Evolutionary conservation across 2,888 invertebrate species (phyloP), one percentile per base, ranked within the genome.

Genomic region (Ypsolopha sequella): DNA sequence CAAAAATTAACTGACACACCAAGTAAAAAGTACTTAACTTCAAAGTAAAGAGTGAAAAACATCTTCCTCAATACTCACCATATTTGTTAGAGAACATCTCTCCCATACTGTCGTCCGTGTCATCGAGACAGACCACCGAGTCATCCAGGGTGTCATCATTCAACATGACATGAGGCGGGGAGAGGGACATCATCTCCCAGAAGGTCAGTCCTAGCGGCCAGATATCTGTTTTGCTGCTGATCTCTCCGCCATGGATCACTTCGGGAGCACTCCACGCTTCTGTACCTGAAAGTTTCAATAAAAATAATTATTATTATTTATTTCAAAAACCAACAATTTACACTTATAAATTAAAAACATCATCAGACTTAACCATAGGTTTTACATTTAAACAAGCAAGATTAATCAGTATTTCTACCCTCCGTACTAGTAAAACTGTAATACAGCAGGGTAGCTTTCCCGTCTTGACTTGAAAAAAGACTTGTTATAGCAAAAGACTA

Each of bases 231-330:
- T 93, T 94, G 59, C 79, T 80, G 4, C 91, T 90, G 49, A 95
- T 89, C 14, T 88, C 73, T 7, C 86, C 88, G 47, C 90, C 89
- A 7, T 74, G 63, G 13, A 94, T 73, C 7, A 93, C 88, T 87
- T 96, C 96, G 0, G 95, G 94, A 0, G 95, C 91, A 60, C 89
- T 90, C 95, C 95, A 96, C 10, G 91, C 86, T 60, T 89, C 87
- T 0, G 95, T 95, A 6, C 95, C 95, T 89, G 59, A 0, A 56
- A 47, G 6, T n/a, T n/a, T n/a, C n/a, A n/a, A n/a, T n/a, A n/a
- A n/a, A n/a, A n/a, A n/a, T n/a, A n/a, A n/a, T n/a, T n/a, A n/a
- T n/a, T n/a, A n/a, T n/a, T n/a, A n/a, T n/a, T n/a, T n/a, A n/a
- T n/a, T n/a, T n/a, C n/a, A n/a, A n/a, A n/a, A n/a, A n/a, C n/a